phyloP scores from a whole-genome alignment of 2,113 vertebrate species.

The Syrmaticus mikado region DNA sequence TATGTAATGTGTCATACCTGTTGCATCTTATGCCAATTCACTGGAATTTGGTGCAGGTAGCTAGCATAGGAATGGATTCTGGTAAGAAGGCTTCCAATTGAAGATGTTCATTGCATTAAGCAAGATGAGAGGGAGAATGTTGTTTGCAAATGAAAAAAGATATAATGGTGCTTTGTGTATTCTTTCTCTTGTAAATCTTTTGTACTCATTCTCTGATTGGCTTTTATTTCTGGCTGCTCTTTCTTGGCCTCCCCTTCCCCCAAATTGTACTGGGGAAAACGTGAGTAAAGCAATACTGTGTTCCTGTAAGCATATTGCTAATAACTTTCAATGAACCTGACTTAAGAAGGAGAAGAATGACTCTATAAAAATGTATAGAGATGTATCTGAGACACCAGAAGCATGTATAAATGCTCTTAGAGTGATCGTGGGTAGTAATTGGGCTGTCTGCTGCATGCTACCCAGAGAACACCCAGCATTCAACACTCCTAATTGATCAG shows the following conservation, averaged over 20 bases:
- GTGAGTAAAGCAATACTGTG: background rate
- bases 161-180: background rate
- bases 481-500: background rate
- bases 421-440: background rate
- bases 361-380: background rate
- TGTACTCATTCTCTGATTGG: background rate
- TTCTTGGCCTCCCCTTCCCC: background rate
- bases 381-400: background rate
- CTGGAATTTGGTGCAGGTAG: background rate
- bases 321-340: background rate
- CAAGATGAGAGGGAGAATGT: background rate
- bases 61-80: background rate
- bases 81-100: background rate
- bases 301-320: background rate
- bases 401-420: background rate
- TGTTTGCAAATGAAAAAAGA: background rate
- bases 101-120: background rate
- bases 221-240: constrained; percentile 26
- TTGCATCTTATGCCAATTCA: background rate
- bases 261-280: background rate
- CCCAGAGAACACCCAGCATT: background rate
- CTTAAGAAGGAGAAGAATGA: background rate
- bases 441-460: background rate
- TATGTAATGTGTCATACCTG: background rate
- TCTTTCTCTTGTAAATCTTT: background rate